Evolutionary conservation across 2,113 vertebrate genomes (phyloP).

Genomic region (Gallinago jamesoni): DNA sequence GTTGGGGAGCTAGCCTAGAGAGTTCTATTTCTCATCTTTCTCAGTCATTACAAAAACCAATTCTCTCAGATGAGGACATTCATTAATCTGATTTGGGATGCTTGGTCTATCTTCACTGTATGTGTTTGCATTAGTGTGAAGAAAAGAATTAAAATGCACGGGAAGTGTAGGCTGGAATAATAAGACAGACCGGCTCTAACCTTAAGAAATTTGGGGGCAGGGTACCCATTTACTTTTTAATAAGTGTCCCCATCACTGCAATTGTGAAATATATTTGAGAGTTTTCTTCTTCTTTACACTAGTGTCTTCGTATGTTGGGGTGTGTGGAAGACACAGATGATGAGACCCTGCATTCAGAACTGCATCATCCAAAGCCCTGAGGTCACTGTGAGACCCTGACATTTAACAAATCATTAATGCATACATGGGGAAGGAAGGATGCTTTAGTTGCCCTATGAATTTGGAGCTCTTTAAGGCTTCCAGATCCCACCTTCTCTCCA

Average conservation of each 20-base stretch:
- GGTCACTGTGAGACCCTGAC: not conserved
- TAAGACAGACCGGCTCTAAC: not conserved
- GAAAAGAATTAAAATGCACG: conserved; percentile 21
- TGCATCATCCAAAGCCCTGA: not conserved
- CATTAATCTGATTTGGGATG: conserved; percentile 53
- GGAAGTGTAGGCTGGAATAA: not conserved
- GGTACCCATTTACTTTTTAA: not conserved
- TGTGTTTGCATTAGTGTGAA: not conserved
- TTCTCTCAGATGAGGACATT: conserved; percentile 41
- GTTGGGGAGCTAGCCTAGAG: conserved; percentile 32
- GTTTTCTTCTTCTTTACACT: not conserved
- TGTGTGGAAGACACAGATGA: not conserved
- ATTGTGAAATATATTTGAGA: not conserved
- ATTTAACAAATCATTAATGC: not conserved
- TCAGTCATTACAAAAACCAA: conserved; percentile 45
- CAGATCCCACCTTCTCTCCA: not conserved
- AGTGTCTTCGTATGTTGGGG: accelerated
- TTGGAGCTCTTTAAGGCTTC: not conserved
- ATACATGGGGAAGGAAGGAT: not conserved
- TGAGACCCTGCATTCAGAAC: not conserved
- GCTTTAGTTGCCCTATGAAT: not conserved
- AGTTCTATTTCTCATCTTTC: not conserved
- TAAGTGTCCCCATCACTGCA: not conserved
- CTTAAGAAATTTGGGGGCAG: not conserved
- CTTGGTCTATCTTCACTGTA: not conserved